These are phyloP conservation scores for Drosophila takahashii DNA, from an alignment of 1,140 invertebrate species.

Conservation along the genomic window DNA sequence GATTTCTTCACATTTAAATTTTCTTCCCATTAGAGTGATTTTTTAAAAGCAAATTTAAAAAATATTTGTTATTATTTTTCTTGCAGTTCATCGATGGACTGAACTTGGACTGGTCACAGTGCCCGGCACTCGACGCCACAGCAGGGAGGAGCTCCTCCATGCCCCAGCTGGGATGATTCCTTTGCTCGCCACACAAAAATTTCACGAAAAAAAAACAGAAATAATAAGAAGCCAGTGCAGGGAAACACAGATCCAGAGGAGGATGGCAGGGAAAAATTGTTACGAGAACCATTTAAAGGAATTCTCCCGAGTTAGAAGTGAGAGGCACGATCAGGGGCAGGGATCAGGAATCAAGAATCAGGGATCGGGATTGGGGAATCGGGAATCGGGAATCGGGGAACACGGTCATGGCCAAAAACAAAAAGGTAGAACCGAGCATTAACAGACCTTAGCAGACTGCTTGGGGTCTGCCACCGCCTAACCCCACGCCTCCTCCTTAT, in stretches of 20 bases:
- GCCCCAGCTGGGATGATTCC: slow-evolving; percentile 71
- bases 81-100: slow-evolving; percentile 19
- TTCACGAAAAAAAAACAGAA: slow-evolving; percentile 24
- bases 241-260: slow-evolving; percentile 13
- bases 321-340: slow-evolving; percentile 65
- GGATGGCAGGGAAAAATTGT: slow-evolving; percentile 53
- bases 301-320: slow-evolving; percentile 74
- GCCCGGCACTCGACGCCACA: slow-evolving; percentile 71
- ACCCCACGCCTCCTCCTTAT: slow-evolving; percentile 5
- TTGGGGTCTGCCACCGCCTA: slow-evolving; percentile 66
- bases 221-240: slow-evolving; percentile 32
- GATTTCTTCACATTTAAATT: too few species aligned
- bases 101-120: slow-evolving; percentile 38
- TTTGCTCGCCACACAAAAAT: slow-evolving; percentile 51
- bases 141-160: slow-evolving; percentile 73
- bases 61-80: too few species aligned
- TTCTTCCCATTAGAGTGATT: too few species aligned
- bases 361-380: slow-evolving; percentile 23
- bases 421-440: slow-evolving; percentile 43
- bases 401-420: slow-evolving; percentile 61
- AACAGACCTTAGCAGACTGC: slow-evolving; percentile 77
- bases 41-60: too few species aligned
- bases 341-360: slow-evolving; percentile 33
- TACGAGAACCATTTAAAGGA: slow-evolving; percentile 79
- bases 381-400: slow-evolving; percentile 26